Conservation (phyloP, 2,797 vertebrate genomes). For the Oophaga sylvatica region DNA sequence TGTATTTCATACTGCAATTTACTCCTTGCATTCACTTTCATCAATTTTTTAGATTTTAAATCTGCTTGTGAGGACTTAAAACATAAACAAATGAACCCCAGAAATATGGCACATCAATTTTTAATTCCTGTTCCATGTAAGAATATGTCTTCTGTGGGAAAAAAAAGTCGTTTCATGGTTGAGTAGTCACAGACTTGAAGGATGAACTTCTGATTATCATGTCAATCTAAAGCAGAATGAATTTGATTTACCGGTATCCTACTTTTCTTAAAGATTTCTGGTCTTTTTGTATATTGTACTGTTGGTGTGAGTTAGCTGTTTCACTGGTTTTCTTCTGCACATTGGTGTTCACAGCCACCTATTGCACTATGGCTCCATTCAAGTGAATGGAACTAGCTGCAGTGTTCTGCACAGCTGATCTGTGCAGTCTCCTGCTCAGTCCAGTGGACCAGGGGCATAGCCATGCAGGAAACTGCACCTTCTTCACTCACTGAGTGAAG, state of each 20-base stretch:
- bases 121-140: constrained; percentile 53
- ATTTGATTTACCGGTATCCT: constrained; percentile 28
- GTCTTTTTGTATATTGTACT: not conserved
- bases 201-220: constrained; percentile 49
- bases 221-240: constrained; percentile 36
- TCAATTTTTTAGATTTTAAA: constrained; percentile 37
- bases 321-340: too few species aligned
- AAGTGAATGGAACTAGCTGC: too few species aligned
- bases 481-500: too few species aligned
- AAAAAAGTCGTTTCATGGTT: constrained; percentile 60
- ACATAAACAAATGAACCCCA: constrained; percentile 52
- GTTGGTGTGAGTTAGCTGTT: not conserved
- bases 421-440: too few species aligned
- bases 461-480: too few species aligned
- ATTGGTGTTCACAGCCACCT: too few species aligned
- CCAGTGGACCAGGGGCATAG: too few species aligned
- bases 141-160: constrained; percentile 41
- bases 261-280: constrained; percentile 40
- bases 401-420: too few species aligned
- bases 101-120: constrained; percentile 43
- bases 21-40: constrained; percentile 24
- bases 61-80: constrained; percentile 26
- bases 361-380: too few species aligned
- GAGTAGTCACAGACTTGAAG: constrained; percentile 51
- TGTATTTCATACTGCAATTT: constrained; percentile 2